A percentile compares a stretch with the other conserved stretches of the same genome.
Conservation (phyloP, 2,113 vertebrate species). For the Lucifuga dentata region DNA sequence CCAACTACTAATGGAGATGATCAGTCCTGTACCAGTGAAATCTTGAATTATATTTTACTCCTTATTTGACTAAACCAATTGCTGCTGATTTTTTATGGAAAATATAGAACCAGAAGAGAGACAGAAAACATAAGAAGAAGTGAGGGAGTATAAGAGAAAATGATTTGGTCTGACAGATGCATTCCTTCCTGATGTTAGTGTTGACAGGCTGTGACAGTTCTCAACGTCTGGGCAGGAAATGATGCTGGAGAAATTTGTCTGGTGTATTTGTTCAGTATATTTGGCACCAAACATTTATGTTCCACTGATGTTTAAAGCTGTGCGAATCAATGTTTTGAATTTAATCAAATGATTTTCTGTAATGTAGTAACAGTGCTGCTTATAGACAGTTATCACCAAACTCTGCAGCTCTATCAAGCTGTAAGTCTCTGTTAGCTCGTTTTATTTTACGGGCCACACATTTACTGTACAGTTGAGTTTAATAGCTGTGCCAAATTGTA, state of each 20-base stretch:
- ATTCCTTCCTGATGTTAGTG: slow-evolving; percentile 57
- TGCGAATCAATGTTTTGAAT: too few species aligned
- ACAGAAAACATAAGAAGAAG: slow-evolving; percentile 42
- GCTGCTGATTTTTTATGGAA: slow-evolving; percentile 61
- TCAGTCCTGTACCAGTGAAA: slow-evolving; percentile 43
- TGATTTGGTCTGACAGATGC: slow-evolving; percentile 76
- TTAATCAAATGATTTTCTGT: too few species aligned
- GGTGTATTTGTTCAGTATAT: slow-evolving; percentile 33
- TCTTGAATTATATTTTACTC: slow-evolving; percentile 28
- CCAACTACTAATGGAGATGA: slow-evolving; percentile 34
- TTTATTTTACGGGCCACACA: too few species aligned
- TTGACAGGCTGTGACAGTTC: slow-evolving; percentile 66
- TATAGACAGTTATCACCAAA: too few species aligned
- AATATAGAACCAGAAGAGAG: slow-evolving; percentile 47
- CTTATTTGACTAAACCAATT: slow-evolving; percentile 59
- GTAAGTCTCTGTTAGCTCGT: too few species aligned
- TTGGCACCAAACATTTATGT: slow-evolving; percentile 23
- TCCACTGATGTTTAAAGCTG: too few species aligned
- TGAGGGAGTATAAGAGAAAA: slow-evolving; percentile 57
- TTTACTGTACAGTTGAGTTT: too few species aligned
- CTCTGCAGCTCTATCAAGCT: too few species aligned
- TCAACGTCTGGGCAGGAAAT: slow-evolving; percentile 53
- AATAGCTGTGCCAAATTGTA: too few species aligned
- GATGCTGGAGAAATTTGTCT: slow-evolving; percentile 41
- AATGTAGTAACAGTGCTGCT: too few species aligned